Conservation (phyloP, 2,113 vertebrate genomes). For the Crotalus helleri region DNA sequence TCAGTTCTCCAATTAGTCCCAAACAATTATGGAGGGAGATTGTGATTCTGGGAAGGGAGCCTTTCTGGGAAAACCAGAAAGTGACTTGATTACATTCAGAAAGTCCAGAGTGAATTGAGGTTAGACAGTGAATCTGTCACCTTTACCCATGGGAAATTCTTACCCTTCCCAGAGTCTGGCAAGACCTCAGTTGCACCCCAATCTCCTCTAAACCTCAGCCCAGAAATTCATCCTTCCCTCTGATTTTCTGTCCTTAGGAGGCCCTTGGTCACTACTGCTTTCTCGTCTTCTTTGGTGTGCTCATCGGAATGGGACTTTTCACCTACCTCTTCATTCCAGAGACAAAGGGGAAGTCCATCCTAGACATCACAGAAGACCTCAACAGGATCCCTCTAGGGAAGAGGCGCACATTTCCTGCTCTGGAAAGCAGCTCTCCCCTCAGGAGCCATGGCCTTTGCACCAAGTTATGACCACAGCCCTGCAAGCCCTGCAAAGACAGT, state of each 20-base stretch:
- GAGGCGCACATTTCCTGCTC: neutral
- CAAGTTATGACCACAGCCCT: constrained; percentile 47
- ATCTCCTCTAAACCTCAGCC: neutral
- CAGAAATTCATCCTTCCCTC: constrained; percentile 16
- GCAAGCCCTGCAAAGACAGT: neutral
- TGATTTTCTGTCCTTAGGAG: constrained; percentile 64
- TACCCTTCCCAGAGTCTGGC: neutral
- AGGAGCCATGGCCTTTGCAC: constrained; percentile 52
- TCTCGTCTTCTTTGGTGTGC: constrained; percentile 75
- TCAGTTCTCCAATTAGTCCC: neutral
- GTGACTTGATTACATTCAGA: neutral
- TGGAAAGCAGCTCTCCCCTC: neutral
- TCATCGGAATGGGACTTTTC: constrained; percentile 54
- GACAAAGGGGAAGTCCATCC: constrained; percentile 70
- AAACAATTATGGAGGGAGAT: neutral
- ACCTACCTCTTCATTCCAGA: constrained; percentile 75
- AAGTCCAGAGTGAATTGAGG: neutral
- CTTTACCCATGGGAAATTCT: neutral
- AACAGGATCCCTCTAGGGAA: constrained; percentile 55
- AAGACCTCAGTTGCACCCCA: too few relatives aligned
- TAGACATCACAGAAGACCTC: constrained; percentile 78
- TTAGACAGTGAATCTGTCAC: neutral
- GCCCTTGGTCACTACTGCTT: constrained; percentile 77
- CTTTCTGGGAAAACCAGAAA: neutral
- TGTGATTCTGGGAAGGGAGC: neutral